Conservation (phyloP, 2,888 invertebrate genomes). For the Heliconius charithonia region DNA sequence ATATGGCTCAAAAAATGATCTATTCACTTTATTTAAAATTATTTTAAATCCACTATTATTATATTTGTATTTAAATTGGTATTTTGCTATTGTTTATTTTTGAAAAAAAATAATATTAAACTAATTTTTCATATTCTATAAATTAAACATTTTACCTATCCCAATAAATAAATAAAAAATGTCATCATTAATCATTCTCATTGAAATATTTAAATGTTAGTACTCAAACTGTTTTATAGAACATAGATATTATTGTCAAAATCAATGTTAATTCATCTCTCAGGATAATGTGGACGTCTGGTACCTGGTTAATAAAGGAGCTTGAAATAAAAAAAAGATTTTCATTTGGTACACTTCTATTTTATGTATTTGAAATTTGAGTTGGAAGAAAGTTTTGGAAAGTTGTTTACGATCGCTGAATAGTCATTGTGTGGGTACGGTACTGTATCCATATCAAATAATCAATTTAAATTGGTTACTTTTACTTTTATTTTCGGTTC, state of each 20-base stretch:
- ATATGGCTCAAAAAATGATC: conserved; percentile 12
- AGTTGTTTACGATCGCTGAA: neutral
- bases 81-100: neutral
- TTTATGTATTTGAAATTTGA: neutral
- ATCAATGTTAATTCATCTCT: conserved; percentile 23
- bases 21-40: conserved; percentile 12
- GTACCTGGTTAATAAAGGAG: conserved; percentile 78
- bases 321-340: conserved; percentile 66
- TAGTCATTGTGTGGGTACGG: neutral
- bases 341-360: conserved; percentile 24
- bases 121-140: conserved; percentile 1
- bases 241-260: conserved; percentile 12
- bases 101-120: neutral
- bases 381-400: too few relatives aligned
- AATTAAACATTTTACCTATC: neutral
- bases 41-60: neutral
- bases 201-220: conserved; percentile 29
- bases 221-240: conserved; percentile 33
- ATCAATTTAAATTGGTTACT: neutral
- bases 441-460: too few relatives aligned
- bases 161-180: conserved; percentile 9
- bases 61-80: neutral
- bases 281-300: conserved; percentile 47
- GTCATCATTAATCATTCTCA: neutral
- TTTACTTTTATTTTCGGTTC: neutral